Evolutionary conservation across 2,888 invertebrate genomes (phyloP).

Genomic region (Heliconius erato): DNA sequence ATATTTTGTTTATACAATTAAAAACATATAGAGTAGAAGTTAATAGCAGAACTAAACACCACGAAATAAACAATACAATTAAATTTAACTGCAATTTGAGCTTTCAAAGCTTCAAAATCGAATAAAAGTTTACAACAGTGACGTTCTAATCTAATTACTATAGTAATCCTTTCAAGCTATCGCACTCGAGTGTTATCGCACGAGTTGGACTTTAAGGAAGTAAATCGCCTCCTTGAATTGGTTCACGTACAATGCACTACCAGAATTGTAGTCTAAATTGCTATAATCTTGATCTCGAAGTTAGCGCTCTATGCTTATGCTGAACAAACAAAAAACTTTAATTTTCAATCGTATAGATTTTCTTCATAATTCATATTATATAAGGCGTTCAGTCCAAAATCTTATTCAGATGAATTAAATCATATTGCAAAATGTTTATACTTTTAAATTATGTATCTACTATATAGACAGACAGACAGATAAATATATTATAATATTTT

Average conservation of each 20-base stretch:
- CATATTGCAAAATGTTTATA: too few relatives aligned
- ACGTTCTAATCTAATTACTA: conserved; percentile 69
- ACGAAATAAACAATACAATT: too few relatives aligned
- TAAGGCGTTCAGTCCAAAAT: not conserved
- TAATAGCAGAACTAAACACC: too few relatives aligned
- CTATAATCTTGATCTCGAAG: conserved; percentile 15
- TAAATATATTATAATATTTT: too few relatives aligned
- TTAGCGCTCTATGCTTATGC: not conserved
- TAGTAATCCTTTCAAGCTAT: conserved; percentile 66
- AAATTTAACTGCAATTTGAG: not conserved
- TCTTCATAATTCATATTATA: not conserved
- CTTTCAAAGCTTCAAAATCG: conserved; percentile 60
- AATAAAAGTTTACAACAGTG: conserved; percentile 58
- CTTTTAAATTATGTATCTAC: too few relatives aligned
- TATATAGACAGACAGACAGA: too few relatives aligned
- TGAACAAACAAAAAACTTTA: not conserved
- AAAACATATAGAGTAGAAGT: too few relatives aligned
- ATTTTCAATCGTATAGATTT: not conserved
- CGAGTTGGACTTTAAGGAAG: conserved; percentile 40
- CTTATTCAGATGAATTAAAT: too few relatives aligned
- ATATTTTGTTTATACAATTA: too few relatives aligned
- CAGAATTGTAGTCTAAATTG: conserved; percentile 24
- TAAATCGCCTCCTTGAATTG: conserved; percentile 42
- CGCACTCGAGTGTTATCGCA: conserved; percentile 45
- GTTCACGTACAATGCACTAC: conserved; percentile 30